Conservation (phyloP, 2,797 vertebrate genomes). For the Eleutherodactylus coqui region DNA sequence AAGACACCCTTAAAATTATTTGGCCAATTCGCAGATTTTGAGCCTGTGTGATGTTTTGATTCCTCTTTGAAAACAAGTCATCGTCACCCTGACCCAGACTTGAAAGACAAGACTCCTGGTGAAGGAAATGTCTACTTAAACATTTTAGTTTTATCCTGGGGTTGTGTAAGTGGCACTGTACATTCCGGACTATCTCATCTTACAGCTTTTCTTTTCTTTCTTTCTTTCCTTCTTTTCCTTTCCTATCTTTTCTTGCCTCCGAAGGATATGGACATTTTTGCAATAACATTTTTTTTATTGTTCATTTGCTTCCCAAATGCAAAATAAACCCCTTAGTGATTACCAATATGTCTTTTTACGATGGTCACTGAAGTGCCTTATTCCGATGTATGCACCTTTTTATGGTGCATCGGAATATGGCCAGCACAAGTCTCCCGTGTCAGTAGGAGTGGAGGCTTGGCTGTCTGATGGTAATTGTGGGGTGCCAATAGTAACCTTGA, state of each 20-base stretch:
- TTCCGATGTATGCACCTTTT: no score
- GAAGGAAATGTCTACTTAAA: slow-evolving; percentile 80
- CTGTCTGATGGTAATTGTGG: no score
- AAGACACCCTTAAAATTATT: slow-evolving; percentile 36
- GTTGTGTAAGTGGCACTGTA: neutral
- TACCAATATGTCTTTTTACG: no score
- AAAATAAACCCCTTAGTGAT: no score
- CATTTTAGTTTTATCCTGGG: slow-evolving; percentile 33
- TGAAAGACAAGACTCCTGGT: slow-evolving; percentile 82
- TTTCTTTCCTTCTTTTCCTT: neutral
- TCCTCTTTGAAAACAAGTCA: slow-evolving; percentile 73
- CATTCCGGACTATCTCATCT: neutral
- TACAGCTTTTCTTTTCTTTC: neutral
- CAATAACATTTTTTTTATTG: neutral
- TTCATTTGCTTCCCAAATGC: neutral
- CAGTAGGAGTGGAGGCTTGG: no score
- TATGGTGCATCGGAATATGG: no score
- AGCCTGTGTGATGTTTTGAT: slow-evolving; percentile 63
- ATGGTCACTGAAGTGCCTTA: no score
- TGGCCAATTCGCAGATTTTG: slow-evolving; percentile 45
- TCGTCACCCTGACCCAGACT: slow-evolving; percentile 72
- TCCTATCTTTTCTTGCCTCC: neutral
- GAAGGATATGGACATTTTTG: neutral
- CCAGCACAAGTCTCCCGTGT: no score
- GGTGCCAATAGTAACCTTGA: no score